Percentiles rank a stretch among this genome's conserved stretches.
These are phyloP conservation scores for Lutjanus campechanus DNA, from an alignment of 2,797 vertebrate species.

Conservation along the genomic window DNA sequence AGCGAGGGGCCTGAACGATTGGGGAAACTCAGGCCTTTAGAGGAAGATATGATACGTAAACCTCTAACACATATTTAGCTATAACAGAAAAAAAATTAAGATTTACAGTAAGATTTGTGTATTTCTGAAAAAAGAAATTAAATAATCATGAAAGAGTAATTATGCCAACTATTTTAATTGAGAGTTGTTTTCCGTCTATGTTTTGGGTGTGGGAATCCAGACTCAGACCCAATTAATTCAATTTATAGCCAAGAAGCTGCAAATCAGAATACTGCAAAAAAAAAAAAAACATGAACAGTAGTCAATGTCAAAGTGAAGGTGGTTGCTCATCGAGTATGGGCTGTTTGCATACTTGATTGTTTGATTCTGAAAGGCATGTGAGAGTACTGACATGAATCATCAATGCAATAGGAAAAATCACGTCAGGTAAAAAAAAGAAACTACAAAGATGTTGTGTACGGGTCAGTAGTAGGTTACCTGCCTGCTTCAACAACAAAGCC, in stretches of 20 bases:
- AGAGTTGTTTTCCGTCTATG: background rate
- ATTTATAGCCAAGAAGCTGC: background rate
- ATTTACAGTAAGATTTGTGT: background rate
- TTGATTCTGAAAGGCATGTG: constrained; percentile 2
- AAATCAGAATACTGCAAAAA: constrained; percentile 20
- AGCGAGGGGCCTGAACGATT: constrained; percentile 14
- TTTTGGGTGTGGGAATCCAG: background rate
- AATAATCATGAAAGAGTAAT: background rate
- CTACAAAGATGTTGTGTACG: constrained; percentile 3
- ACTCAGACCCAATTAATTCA: background rate
- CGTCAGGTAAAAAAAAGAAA: constrained; percentile 22
- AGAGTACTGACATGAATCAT: constrained; percentile 36
- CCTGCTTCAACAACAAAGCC: constrained; percentile 40
- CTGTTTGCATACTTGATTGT: constrained; percentile 4
- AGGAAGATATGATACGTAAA: constrained; percentile 14
- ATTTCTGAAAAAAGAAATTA: background rate
- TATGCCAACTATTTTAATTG: fast-evolving
- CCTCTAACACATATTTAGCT: constrained; percentile 15
- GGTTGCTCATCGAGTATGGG: background rate
- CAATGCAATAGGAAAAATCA: constrained; percentile 31
- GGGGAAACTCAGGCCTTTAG: background rate
- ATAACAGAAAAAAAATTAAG: background rate
- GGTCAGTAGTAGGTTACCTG: constrained; percentile 2
- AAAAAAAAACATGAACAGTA: background rate
- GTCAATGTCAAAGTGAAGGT: constrained; percentile 3